Evolutionary conservation across 53 echinoderm and acorn worm species (phyloP), one percentile per base, ranked within the genome.

Genomic region (Henricia sp.): DNA sequence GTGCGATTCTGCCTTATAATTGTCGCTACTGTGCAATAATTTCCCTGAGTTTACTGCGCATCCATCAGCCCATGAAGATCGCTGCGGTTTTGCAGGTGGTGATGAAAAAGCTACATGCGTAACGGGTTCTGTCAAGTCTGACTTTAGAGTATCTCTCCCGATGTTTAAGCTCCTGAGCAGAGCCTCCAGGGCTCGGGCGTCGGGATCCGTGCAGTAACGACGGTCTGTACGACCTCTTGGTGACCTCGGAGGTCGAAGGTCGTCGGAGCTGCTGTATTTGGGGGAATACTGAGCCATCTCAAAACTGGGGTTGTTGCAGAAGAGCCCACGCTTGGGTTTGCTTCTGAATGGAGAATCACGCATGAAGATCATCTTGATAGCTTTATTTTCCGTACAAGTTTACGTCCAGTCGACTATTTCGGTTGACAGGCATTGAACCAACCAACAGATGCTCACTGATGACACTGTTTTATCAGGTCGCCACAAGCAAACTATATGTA

Each of bases 201-300:
- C 92, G 1, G 92, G 83, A 37, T 92, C 87, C 0, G 92, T 88
- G 25, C 85, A 78, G 21, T 85, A 69, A 26, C 88, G 70, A 12
- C 82, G 59, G 69, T 83, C 84, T 5, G 71, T 78, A 19, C 88
- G 70, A 42, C 88, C 85, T 36, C 78, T 85, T 9, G 92, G 92
- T 13, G 92, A 64, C 50, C 88, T 92, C 23, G 67, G 80, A 16
- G 92, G 73, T 37, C 88, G 65, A 6, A 85, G 85, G 57, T 92
- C 92, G 48, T 92, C 92, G 28, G 85, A 80, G 75, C 84, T 91
- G 71, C 80, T 71, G 72, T 86, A 67, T 52, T 74, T 86, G 21
- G 67, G 60, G 14, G 89, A 63, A 76, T 87, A 93, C 87, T 93
- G 93, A 71, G 86, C 93, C 93, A 93, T 93, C 83, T 87, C 93